Evolutionary conservation across 2,113 vertebrate genomes (phyloP).

Genomic region (Thunnus thynnus): DNA sequence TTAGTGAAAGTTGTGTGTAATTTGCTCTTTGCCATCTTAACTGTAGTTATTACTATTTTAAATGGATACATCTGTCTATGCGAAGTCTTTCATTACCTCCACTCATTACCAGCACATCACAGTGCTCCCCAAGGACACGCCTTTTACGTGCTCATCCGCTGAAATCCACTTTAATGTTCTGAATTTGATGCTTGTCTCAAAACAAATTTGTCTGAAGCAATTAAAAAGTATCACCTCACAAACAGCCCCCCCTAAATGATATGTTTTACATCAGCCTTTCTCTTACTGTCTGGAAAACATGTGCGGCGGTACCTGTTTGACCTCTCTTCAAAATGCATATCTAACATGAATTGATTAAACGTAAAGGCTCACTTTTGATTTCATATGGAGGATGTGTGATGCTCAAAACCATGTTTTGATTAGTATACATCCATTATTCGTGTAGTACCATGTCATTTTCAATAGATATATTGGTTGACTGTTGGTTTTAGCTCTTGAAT

Average conservation of each 20-base stretch:
- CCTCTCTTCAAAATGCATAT: slow-evolving; percentile 61
- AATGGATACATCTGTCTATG: slow-evolving; percentile 89
- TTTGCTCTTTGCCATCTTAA: slow-evolving; percentile 87
- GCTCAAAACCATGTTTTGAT: slow-evolving; percentile 22
- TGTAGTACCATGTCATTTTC: background rate
- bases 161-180: slow-evolving; percentile 85
- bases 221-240: slow-evolving; percentile 85
- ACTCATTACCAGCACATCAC: slow-evolving; percentile 85
- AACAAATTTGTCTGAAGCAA: slow-evolving; percentile 88
- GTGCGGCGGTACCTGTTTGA: slow-evolving; percentile 52
- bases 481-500: background rate
- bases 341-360: slow-evolving; percentile 60
- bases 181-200: slow-evolving; percentile 82
- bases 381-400: slow-evolving; percentile 22
- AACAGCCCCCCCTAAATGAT: slow-evolving; percentile 72
- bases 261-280: slow-evolving; percentile 69
- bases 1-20: slow-evolving; percentile 83
- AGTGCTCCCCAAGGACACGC: slow-evolving; percentile 84
- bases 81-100: slow-evolving; percentile 88
- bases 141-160: slow-evolving; percentile 86
- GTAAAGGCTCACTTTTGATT: slow-evolving; percentile 45
- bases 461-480: background rate
- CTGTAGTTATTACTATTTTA: slow-evolving; percentile 88
- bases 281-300: slow-evolving; percentile 57
- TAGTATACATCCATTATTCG: slow-evolving; percentile 15